A percentile compares a stretch with the other conserved stretches of the same genome.
Evolutionary conservation across 2,113 vertebrate genomes (phyloP).

Genomic region (Lampris incognitus): DNA sequence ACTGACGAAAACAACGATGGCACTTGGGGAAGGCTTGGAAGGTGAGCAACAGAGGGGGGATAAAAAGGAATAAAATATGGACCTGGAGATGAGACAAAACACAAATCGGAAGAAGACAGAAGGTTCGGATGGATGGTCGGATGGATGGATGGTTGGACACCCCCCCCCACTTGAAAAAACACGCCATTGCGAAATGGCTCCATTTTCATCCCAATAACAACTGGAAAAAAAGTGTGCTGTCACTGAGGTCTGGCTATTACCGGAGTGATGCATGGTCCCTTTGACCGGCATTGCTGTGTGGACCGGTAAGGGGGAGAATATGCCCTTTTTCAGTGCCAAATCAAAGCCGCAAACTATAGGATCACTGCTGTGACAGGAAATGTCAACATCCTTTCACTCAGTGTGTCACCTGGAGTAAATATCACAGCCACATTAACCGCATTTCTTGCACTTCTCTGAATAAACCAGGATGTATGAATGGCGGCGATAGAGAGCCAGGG

Average conservation of each 20-base stretch:
- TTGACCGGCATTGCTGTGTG: constrained; percentile 32
- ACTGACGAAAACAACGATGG: constrained; percentile 32
- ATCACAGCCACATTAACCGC: constrained; percentile 56
- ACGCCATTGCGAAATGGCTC: constrained; percentile 36
- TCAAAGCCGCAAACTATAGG: constrained; percentile 50
- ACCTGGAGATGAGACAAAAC: constrained; percentile 53
- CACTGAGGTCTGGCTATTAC: constrained; percentile 54
- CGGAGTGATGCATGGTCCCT: constrained; percentile 62
- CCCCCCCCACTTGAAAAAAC: constrained; percentile 17
- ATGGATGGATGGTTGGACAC: constrained; percentile 2
- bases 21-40: constrained; percentile 27
- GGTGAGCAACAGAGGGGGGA: constrained; percentile 24
- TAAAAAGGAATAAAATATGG: constrained; percentile 63
- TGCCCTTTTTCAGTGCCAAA: constrained; percentile 52
- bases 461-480: constrained; percentile 25
- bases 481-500: constrained; percentile 6
- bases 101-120: constrained; percentile 45
- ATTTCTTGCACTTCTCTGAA: constrained; percentile 40
- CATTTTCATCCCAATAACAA: constrained; percentile 67
- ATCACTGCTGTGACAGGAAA: constrained; percentile 62
- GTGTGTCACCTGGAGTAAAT: constrained; percentile 56
- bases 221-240: constrained; percentile 65
- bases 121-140: constrained; percentile 30
- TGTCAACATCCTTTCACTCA: constrained; percentile 53
- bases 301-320: constrained; percentile 57